A percentile compares a stretch with the other conserved stretches of the same genome.
These are phyloP conservation scores for Hemicrepidius hirtus DNA, from an alignment of 2,888 invertebrate genomes.

Conservation along the genomic window DNA sequence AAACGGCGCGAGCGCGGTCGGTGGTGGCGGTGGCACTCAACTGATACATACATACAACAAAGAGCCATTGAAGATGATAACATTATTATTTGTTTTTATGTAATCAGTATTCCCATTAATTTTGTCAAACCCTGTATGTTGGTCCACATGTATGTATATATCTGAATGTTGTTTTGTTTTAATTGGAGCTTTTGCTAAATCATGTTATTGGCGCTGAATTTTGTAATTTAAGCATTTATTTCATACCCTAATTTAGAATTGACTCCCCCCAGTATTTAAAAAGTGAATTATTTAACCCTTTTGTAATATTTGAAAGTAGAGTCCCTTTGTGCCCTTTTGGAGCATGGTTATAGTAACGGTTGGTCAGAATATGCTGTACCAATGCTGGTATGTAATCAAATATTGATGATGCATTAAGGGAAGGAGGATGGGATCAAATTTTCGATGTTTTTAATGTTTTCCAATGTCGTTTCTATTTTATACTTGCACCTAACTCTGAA, in stretches of 20 bases:
- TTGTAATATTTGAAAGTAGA: slow-evolving; percentile 56
- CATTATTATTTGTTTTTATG: too few relatives aligned
- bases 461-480: slow-evolving; percentile 54
- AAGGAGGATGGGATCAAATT: slow-evolving; percentile 70
- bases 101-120: too few relatives aligned
- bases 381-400: slow-evolving; percentile 61
- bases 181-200: too few relatives aligned
- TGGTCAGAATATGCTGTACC: slow-evolving; percentile 70
- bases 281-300: background rate
- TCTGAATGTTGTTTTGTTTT: too few relatives aligned
- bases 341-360: slow-evolving; percentile 71
- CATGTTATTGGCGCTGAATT: background rate
- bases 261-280: background rate
- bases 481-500: slow-evolving; percentile 47
- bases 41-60: too few relatives aligned
- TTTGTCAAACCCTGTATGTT: too few relatives aligned
- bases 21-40: too few relatives aligned
- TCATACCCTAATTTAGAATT: background rate
- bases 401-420: slow-evolving; percentile 65
- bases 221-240: background rate
- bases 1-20: too few relatives aligned
- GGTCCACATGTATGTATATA: too few relatives aligned
- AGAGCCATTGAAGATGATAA: too few relatives aligned
- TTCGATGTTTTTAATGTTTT: slow-evolving; percentile 50
- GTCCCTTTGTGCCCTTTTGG: slow-evolving; percentile 69